phyloP scores from a whole-genome alignment of 2,113 vertebrate genomes.

The Xiphias gladius region DNA sequence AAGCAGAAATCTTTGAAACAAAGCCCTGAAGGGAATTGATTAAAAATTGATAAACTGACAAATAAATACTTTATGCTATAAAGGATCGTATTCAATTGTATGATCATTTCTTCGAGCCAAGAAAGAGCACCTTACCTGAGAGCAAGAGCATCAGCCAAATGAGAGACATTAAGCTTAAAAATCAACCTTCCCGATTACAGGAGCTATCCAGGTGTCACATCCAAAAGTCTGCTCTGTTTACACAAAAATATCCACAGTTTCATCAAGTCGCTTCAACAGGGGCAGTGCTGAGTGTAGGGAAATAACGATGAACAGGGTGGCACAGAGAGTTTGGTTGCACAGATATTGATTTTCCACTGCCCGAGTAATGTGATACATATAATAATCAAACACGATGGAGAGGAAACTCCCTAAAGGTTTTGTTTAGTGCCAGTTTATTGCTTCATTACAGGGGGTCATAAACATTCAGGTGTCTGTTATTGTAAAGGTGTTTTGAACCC shows the following conservation, averaged over 20 bases:
- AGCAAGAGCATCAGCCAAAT: conserved; percentile 73
- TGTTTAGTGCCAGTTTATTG: conserved; percentile 28
- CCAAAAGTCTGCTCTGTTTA: not conserved
- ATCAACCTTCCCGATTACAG: conserved; percentile 7
- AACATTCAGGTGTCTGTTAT: conserved; percentile 3
- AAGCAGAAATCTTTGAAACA: not conserved
- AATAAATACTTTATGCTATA: not conserved
- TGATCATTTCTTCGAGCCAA: not conserved
- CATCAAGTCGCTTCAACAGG: not conserved
- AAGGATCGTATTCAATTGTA: not conserved
- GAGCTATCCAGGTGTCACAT: conserved; percentile 22
- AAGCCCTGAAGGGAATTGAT: not conserved
- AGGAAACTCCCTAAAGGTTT: conserved; percentile 74
- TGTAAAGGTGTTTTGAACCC: conserved; percentile 2
- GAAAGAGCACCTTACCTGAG: conserved; percentile 79
- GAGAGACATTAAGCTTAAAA: conserved; percentile 63
- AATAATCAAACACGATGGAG: conserved; percentile 56
- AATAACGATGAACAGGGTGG: conserved; percentile 17
- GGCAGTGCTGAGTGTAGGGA: conserved; percentile 2
- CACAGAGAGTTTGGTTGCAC: conserved; percentile 64
- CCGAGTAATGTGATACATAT: conserved; percentile 84
- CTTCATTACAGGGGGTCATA: conserved; percentile 16
- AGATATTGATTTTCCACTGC: conserved; percentile 83
- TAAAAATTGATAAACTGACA: not conserved
- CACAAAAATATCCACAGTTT: conserved; percentile 43